phyloP scores from a whole-genome alignment of 2,113 vertebrate genomes.

The Synchiropus splendidus region DNA sequence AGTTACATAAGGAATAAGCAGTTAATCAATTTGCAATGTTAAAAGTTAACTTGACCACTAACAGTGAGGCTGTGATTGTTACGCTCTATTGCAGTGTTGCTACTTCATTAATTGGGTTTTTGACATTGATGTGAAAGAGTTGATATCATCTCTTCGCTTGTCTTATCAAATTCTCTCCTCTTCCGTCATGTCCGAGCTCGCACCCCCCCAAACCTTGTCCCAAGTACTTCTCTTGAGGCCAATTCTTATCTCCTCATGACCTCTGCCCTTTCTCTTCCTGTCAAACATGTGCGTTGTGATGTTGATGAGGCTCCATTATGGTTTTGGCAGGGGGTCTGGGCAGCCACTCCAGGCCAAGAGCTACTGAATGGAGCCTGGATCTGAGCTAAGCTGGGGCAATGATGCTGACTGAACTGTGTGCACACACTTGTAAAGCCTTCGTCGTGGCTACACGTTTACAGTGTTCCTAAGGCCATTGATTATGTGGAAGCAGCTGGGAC shows the following conservation, averaged over 20 bases:
- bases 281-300: slow-evolving; percentile 46
- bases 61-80: no score
- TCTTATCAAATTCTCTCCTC: background rate
- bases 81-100: no score
- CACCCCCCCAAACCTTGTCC: background rate
- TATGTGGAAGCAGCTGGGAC: slow-evolving; percentile 28
- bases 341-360: slow-evolving; percentile 20
- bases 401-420: slow-evolving; percentile 1
- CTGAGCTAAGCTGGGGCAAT: slow-evolving; percentile 1
- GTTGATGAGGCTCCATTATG: slow-evolving; percentile 49
- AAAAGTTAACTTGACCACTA: no score
- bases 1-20: no score
- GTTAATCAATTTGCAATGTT: no score
- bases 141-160: background rate
- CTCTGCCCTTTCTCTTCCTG: slow-evolving; percentile 7
- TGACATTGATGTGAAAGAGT: no score
- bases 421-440: slow-evolving; percentile 3
- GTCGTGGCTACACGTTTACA: slow-evolving; percentile 20
- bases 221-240: slow-evolving; percentile 6
- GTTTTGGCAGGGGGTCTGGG: slow-evolving; percentile 23
- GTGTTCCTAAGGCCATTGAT: slow-evolving; percentile 18
- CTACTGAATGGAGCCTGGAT: slow-evolving; percentile 21
- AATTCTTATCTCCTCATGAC: slow-evolving; percentile 1
- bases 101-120: no score
- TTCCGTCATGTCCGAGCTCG: background rate